Evolutionary conservation across 1,140 invertebrate species (phyloP).

Genomic region (Trachelipus rathkii): DNA sequence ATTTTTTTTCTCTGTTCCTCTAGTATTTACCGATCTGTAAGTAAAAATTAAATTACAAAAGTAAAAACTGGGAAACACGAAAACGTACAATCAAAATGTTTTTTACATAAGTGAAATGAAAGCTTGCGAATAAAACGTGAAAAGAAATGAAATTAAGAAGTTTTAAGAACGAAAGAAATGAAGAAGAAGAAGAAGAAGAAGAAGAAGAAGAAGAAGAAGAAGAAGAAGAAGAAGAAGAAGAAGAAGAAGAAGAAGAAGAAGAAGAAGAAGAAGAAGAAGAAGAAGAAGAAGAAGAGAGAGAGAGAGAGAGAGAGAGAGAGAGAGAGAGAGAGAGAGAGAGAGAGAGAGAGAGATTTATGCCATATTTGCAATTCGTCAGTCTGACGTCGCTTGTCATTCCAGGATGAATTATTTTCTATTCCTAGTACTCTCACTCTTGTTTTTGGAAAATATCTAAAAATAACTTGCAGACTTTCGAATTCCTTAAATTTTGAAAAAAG

Average conservation of each 20-base stretch:
- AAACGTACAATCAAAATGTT: background rate
- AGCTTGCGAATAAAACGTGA: background rate
- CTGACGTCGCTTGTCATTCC: too few relatives aligned
- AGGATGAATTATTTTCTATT: too few relatives aligned
- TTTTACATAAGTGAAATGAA: too few relatives aligned
- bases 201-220: too few relatives aligned
- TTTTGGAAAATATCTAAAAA: too few relatives aligned
- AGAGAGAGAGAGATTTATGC: background rate
- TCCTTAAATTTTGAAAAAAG: too few relatives aligned
- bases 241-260: background rate
- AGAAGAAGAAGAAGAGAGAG: background rate
- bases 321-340: background rate
- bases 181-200: background rate
- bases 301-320: too few relatives aligned
- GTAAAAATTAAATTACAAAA: too few relatives aligned
- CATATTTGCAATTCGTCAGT: background rate
- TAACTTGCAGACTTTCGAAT: too few relatives aligned
- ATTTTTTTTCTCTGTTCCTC: too few relatives aligned
- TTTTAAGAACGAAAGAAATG: background rate
- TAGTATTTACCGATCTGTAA: too few relatives aligned
- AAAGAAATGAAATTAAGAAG: background rate
- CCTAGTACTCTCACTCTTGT: too few relatives aligned
- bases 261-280: background rate
- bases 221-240: background rate
- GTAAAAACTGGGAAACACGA: background rate